A percentile compares a stretch with the other conserved stretches of the same genome.
These are phyloP conservation scores for Dreissena polymorpha DNA, from an alignment of 1,140 invertebrate species.

Conservation along the genomic window DNA sequence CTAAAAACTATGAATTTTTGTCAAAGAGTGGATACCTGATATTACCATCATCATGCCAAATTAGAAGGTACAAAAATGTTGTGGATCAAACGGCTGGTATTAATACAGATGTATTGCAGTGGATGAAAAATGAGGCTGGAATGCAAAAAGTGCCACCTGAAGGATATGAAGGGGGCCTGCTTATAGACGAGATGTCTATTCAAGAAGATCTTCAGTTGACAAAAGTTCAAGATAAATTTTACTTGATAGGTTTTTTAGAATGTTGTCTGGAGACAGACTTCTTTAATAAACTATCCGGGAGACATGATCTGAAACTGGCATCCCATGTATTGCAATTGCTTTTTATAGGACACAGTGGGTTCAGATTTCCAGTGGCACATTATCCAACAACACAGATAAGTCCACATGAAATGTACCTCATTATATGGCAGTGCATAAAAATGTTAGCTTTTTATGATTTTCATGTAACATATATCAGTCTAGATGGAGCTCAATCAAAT, in stretches of 20 bases:
- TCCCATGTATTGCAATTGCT: conserved; percentile 34
- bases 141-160: background rate
- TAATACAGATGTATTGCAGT: background rate
- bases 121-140: background rate
- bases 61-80: no score
- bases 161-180: conserved; percentile 11
- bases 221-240: background rate
- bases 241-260: conserved; percentile 24
- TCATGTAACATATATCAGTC: conserved; percentile 23
- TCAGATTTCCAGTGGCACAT: conserved; percentile 42
- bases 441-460: conserved; percentile 19
- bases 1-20: no score
- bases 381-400: conserved; percentile 13
- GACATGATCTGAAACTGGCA: background rate
- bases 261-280: background rate
- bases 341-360: conserved; percentile 49
- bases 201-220: conserved; percentile 32
- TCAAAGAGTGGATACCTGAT: no score
- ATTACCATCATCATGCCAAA: no score
- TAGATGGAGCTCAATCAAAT: conserved; percentile 48
- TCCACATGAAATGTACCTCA: background rate
- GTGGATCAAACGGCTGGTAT: conserved; percentile 6
- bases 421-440: conserved; percentile 27
- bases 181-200: conserved; percentile 38
- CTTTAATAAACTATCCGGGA: background rate